Conservation (phyloP, 2,113 vertebrate species). For the Rafetus swinhoei region DNA sequence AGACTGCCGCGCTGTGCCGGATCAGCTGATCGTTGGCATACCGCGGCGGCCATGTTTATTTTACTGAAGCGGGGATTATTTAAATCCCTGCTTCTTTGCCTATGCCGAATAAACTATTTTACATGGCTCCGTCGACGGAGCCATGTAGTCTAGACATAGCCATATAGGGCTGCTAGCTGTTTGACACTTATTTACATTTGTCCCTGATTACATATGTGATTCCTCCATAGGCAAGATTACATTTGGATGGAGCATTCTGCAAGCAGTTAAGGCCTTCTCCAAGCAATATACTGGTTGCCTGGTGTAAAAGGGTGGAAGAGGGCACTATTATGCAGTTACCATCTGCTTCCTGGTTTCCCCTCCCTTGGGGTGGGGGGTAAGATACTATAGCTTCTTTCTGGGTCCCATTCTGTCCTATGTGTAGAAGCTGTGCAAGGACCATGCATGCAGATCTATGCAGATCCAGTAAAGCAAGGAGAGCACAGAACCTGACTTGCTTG, state of each 20-base stretch:
- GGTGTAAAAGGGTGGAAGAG: neutral
- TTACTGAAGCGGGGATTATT: too few relatives aligned
- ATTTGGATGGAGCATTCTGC: neutral
- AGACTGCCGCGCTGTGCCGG: too few relatives aligned
- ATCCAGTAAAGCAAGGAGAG: neutral
- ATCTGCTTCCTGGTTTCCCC: neutral
- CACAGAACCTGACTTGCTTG: constrained; percentile 41
- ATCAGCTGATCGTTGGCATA: too few relatives aligned
- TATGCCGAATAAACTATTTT: too few relatives aligned
- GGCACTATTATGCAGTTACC: neutral
- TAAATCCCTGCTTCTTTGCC: too few relatives aligned
- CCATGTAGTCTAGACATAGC: too few relatives aligned
- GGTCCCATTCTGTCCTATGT: constrained; percentile 8
- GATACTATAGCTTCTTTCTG: constrained; percentile 1
- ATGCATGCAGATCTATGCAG: neutral
- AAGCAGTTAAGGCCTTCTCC: neutral
- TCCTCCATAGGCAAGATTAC: neutral
- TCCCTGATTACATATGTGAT: neutral
- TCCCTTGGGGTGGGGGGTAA: neutral
- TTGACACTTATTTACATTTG: neutral
- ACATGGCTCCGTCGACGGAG: too few relatives aligned
- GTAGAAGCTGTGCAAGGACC: constrained; percentile 18
- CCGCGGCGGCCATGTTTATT: too few relatives aligned
- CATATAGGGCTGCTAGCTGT: neutral
- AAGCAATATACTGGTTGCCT: neutral